These are phyloP conservation scores for Cercocebus atys DNA, from an alignment of 2,113 vertebrate genomes.

Conservation along the genomic window DNA sequence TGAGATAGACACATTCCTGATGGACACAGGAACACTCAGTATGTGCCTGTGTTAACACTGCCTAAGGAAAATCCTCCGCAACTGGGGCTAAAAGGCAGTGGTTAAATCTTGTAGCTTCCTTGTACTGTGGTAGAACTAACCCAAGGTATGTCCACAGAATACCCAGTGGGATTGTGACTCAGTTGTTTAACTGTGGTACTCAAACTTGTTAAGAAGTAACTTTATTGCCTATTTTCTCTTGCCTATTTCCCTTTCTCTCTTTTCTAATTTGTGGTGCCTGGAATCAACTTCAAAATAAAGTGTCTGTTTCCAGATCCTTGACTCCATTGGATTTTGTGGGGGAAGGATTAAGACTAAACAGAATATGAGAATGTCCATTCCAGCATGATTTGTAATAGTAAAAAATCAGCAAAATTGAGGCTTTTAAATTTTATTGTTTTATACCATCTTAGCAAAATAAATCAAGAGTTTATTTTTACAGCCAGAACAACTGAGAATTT, in stretches of 20 bases:
- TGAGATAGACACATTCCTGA: background rate
- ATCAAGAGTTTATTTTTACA: background rate
- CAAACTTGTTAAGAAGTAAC: background rate
- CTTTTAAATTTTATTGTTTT: background rate
- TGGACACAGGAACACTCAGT: background rate
- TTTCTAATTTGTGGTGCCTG: background rate
- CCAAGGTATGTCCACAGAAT: background rate
- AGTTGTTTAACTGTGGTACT: background rate
- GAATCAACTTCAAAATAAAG: slow-evolving; percentile 1
- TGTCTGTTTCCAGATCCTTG: background rate
- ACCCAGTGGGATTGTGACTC: background rate
- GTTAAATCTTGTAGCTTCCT: background rate
- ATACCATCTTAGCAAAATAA: background rate
- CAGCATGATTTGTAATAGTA: background rate
- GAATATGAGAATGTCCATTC: background rate
- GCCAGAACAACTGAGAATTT: background rate
- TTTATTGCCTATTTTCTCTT: background rate
- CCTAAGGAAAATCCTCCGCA: background rate
- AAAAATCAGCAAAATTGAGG: background rate
- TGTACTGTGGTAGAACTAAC: background rate
- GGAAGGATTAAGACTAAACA: background rate
- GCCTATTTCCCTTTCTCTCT: background rate
- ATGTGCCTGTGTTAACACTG: background rate
- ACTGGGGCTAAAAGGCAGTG: background rate
- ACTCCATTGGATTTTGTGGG: background rate